A percentile compares a stretch with the other conserved stretches of the same genome.
Evolutionary conservation across 2,888 invertebrate species (phyloP).

Genomic region (Xanthostigma xanthostigma): DNA sequence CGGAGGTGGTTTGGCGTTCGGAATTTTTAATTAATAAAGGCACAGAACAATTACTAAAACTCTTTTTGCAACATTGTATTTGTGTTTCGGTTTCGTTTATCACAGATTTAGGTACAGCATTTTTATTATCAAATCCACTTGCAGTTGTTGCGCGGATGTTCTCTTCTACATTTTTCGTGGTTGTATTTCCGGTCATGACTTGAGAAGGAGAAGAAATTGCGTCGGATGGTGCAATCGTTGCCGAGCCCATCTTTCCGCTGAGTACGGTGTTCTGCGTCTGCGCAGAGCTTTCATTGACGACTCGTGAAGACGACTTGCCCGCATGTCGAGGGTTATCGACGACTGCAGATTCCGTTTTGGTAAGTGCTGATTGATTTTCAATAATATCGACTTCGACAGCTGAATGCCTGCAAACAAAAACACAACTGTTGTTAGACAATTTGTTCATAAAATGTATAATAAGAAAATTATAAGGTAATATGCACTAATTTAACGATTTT

Average conservation of each 20-base stretch:
- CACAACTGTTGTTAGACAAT: neutral
- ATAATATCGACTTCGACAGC: conserved; percentile 33
- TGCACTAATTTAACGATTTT: too few species aligned
- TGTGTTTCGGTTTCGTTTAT: neutral
- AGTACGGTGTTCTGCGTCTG: conserved; percentile 12
- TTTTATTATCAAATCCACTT: neutral
- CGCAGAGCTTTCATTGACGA: conserved; percentile 12
- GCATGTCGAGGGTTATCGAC: neutral
- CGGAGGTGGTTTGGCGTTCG: too few species aligned
- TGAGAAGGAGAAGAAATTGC: too few species aligned
- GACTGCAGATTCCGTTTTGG: conserved; percentile 10
- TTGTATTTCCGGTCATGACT: too few species aligned
- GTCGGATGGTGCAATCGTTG: too few species aligned
- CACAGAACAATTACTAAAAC: too few species aligned
- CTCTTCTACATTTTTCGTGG: too few species aligned
- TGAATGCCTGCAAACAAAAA: conserved; percentile 25
- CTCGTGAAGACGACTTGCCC: conserved; percentile 5
- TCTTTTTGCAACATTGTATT: too few species aligned
- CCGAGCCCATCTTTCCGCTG: conserved; percentile 1
- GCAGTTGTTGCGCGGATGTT: too few species aligned
- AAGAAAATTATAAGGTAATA: too few species aligned
- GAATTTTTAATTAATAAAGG: too few species aligned
- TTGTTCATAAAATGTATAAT: too few species aligned
- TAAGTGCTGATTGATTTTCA: conserved; percentile 14
- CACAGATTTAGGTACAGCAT: neutral